Percentiles rank a stretch among this genome's conserved stretches.
phyloP scores from a whole-genome alignment of 2,888 invertebrate genomes.

The Oeneis ivallda region DNA sequence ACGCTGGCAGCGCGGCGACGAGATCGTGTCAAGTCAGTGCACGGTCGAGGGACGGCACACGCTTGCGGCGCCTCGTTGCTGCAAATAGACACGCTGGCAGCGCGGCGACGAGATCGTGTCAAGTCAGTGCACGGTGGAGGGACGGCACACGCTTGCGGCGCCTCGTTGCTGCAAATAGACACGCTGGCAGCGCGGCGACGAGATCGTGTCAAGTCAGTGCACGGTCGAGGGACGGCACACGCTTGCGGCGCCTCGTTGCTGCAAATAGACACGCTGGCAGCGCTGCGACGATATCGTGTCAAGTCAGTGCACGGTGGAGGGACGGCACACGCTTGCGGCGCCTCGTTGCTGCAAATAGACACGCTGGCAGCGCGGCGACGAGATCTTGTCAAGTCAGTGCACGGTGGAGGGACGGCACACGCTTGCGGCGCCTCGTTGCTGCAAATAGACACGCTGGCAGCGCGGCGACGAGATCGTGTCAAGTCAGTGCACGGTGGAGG shows the following conservation, averaged over 20 bases:
- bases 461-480: neutral
- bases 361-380: neutral
- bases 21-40: neutral
- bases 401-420: no score
- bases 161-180: neutral
- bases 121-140: no score
- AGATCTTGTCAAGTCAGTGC: neutral
- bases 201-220: neutral
- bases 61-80: no score
- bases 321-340: no score
- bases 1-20: neutral
- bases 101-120: neutral
- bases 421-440: no score
- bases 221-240: no score
- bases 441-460: neutral
- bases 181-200: neutral
- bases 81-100: neutral
- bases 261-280: neutral
- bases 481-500: no score
- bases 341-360: neutral
- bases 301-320: no score
- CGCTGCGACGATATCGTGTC: neutral
- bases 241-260: no score
- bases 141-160: no score
- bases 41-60: no score